Percentiles rank a stretch among this genome's conserved stretches.
Conservation (phyloP, 2,113 vertebrate genomes). For the Ondatra zibethicus region DNA sequence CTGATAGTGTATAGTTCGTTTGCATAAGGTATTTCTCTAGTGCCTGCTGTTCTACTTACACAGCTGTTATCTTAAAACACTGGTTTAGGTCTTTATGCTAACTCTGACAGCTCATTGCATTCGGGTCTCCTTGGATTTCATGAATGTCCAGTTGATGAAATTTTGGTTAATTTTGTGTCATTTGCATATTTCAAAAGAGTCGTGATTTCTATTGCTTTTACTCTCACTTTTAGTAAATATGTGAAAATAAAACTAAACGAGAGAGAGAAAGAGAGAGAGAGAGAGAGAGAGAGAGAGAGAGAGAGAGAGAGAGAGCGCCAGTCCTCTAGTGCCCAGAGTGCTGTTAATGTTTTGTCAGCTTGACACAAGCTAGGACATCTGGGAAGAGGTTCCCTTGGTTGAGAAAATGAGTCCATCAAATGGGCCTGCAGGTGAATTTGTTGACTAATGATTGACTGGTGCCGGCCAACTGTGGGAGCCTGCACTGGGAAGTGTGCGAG, state of each 20-base stretch:
- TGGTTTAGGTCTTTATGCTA: neutral
- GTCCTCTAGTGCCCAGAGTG: neutral
- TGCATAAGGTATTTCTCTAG: neutral
- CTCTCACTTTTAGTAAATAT: conserved; percentile 49
- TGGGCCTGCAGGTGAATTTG: neutral
- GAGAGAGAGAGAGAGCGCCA: no score
- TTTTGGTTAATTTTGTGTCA: conserved; percentile 18
- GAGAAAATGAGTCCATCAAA: neutral
- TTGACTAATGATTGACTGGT: neutral
- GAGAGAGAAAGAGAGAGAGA: no score
- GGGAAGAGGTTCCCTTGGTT: neutral
- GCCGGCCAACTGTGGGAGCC: neutral
- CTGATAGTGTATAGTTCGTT: neutral
- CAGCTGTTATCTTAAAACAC: neutral
- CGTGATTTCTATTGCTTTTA: conserved; percentile 44
- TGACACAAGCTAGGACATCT: neutral
- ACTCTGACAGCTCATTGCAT: neutral
- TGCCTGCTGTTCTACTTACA: neutral
- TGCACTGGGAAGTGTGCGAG: neutral
- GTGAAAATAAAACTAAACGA: conserved; percentile 55
- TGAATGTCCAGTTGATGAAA: neutral
- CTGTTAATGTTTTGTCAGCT: neutral
- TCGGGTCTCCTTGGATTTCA: neutral
- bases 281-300: no score
- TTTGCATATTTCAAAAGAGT: conserved; percentile 54